These are phyloP conservation scores for Malthinus seriepunctatus DNA, from an alignment of 2,888 invertebrate species.

Conservation along the genomic window DNA sequence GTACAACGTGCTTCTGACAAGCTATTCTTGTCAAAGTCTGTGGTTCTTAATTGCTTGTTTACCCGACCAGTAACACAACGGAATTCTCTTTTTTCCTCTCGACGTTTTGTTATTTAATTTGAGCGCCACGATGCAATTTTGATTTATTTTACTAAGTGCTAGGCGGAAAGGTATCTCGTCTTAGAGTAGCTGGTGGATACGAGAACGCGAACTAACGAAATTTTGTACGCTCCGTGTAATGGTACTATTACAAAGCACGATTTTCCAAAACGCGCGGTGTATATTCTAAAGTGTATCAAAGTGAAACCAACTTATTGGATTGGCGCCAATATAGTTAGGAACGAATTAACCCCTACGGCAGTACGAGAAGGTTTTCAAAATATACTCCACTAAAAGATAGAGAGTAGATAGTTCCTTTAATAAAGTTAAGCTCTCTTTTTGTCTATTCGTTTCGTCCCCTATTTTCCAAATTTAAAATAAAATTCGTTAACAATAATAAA, in stretches of 20 bases:
- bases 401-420: slow-evolving; percentile 18
- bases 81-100: slow-evolving; percentile 37
- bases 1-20: slow-evolving; percentile 46
- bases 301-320: slow-evolving; percentile 34
- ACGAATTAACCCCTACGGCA: slow-evolving; percentile 32
- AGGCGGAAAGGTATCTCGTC: slow-evolving; percentile 13
- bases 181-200: slow-evolving; percentile 2
- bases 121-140: slow-evolving; percentile 33
- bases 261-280: slow-evolving; percentile 30
- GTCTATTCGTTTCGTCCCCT: too few relatives aligned
- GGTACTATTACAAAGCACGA: slow-evolving; percentile 29
- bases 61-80: slow-evolving; percentile 42
- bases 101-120: slow-evolving; percentile 40
- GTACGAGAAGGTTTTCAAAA: slow-evolving; percentile 19
- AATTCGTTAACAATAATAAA: not conserved
- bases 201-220: slow-evolving; percentile 17
- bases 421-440: slow-evolving; percentile 4
- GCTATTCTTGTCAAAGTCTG: slow-evolving; percentile 47
- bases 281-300: slow-evolving; percentile 33
- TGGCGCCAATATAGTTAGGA: slow-evolving; percentile 33
- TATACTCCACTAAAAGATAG: slow-evolving; percentile 15
- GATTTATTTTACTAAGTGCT: slow-evolving; percentile 22
- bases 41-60: slow-evolving; percentile 49
- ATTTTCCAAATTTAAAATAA: slow-evolving; percentile 10
- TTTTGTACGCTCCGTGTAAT: slow-evolving; percentile 26